phyloP scores from a whole-genome alignment of 2,888 invertebrate genomes.

The Bombyx huttoni region DNA sequence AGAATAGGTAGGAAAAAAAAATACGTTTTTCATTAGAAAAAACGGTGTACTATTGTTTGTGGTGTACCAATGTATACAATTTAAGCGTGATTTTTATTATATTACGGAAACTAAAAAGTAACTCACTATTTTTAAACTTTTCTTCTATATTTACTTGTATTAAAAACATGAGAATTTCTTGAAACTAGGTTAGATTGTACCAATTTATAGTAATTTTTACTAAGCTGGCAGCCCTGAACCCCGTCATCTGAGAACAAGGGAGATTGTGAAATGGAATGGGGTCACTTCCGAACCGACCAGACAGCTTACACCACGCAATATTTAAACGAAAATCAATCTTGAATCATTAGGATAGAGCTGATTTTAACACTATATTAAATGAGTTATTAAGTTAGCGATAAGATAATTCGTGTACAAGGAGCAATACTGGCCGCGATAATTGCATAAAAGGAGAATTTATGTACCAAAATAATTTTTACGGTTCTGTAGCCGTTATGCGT shows the following conservation, averaged over 20 bases:
- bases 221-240: background rate
- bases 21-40: no score
- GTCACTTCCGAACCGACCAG: conserved; percentile 28
- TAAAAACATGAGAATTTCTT: no score
- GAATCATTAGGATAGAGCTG: background rate
- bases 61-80: no score
- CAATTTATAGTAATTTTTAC: background rate
- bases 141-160: no score
- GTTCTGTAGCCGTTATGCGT: background rate
- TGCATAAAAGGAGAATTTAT: background rate
- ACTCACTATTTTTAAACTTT: no score
- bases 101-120: no score
- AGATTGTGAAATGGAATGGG: conserved; percentile 35
- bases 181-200: no score
- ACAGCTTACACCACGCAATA: background rate
- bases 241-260: conserved; percentile 7
- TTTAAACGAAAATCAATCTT: background rate
- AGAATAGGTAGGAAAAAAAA: no score
- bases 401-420: background rate
- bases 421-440: background rate
- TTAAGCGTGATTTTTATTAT: no score
- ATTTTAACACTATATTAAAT: conserved; percentile 1
- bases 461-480: background rate
- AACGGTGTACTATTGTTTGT: no score
- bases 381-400: background rate